Conservation (phyloP, 1,140 invertebrate species). For the Coptotermes formosanus region DNA sequence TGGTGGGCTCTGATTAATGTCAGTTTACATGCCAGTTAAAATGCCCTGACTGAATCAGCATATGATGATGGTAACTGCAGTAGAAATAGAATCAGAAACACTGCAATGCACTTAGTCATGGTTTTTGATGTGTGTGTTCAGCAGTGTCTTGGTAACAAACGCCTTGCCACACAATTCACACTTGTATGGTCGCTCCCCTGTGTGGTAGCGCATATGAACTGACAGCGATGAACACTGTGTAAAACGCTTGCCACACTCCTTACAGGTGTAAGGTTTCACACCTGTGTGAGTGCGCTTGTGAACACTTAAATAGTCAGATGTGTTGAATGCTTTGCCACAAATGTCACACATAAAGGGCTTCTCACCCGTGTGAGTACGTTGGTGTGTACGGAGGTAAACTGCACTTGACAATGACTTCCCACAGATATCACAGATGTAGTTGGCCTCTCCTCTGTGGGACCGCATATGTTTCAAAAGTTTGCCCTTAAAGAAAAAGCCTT, state of each 20-base stretch:
- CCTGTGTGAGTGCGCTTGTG: conserved; percentile 66
- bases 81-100: too few species aligned
- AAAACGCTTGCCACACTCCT: conserved; percentile 39
- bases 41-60: too few species aligned
- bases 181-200: conserved; percentile 41
- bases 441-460: conserved; percentile 43
- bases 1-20: too few species aligned
- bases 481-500: conserved; percentile 42
- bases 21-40: too few species aligned
- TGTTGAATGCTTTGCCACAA: conserved; percentile 60
- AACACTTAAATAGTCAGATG: conserved; percentile 61
- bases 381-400: conserved; percentile 53
- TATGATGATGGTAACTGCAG: too few species aligned
- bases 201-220: conserved; percentile 39
- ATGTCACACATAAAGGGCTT: conserved; percentile 49
- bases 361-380: conserved; percentile 59
- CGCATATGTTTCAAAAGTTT: neutral
- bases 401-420: conserved; percentile 48
- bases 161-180: conserved; percentile 44
- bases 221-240: conserved; percentile 34
- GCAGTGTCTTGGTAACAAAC: conserved; percentile 43
- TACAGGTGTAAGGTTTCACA: conserved; percentile 57
- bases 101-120: conserved; percentile 44
- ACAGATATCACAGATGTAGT: conserved; percentile 50
- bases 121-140: conserved; percentile 43